Evolutionary conservation across 2,888 invertebrate species (phyloP), one percentile per base, ranked within the genome.

Genomic region (Lampropteryx suffumata): DNA sequence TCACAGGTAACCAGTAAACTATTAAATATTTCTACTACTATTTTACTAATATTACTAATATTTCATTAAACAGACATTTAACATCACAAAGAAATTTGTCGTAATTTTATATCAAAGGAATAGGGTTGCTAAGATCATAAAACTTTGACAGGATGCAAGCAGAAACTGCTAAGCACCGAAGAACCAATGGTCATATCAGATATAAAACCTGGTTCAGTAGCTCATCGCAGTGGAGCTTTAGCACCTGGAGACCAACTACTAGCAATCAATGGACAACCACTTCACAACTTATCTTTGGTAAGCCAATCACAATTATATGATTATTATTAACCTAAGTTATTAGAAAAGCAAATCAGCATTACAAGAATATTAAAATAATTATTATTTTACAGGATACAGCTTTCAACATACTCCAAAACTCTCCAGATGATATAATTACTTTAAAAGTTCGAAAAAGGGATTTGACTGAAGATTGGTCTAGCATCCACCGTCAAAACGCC

Each of bases 191-290:
- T 96, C 36, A 97, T 98, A 70, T 95, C 97, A 0, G 96, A 97
- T 69, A 96, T 99, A 9, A 94, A 96, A 47, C 93, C 95, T 34
- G 98, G 98, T 7, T 98, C 98, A 28, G 94, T 96, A 0, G 97
- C 98, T 0, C 97, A 98, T 84, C 91, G 97, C 34, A 96, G 95
- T 14, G 98, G 98, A 1, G 96, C 97, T 0, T 85, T 98, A 29
- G 93, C 96, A 12, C 93, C 95, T 0, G 98, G 98, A 0, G 98
- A 98, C 74, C 94, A 95, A 51, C 90, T 98, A 0, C 82, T 98
- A 9, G 96, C 97, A 0, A 96, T 98, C 48, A 97, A 98, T 76
- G 95, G 95, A 61, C 94, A 96, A 67, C 94, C 94, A 0, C 85
- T 97, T 56, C 95, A 94, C 62, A 93, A 94, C 61, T 89, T 94